Evolutionary conservation across 2,888 invertebrate species (phyloP), one percentile per base, ranked within the genome.

Genomic region (Drosophila mercatorum): DNA sequence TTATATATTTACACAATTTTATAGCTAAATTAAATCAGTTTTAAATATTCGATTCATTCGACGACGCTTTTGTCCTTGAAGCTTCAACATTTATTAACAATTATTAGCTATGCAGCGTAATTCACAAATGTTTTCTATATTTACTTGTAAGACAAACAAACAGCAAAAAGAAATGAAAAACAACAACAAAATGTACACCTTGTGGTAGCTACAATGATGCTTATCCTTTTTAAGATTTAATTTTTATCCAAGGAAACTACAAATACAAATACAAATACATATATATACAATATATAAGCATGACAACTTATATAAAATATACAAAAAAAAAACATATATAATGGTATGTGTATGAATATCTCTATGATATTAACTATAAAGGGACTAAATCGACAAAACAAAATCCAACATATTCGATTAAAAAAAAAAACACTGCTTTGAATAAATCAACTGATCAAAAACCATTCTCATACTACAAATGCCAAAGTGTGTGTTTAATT

Each of bases 11-110:
- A 86, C 84, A 89, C 80, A 82, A 81, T 84, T 89, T 87, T 87
- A 84, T 89, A 86, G 86, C 77, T 82, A 89, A 86, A 89, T 89
- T 80, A 84, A 86, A 86, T 77, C 68, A 84, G 78, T 78, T 86
- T 74, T 63, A 68, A 76, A 75, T 68, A 74, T 70, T 68, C 56
- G 60, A 73, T 72, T 58, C 53, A 74, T 83, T 63, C 51, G 61
- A 72, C 8, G 72, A 72, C 75, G 72, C 67, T 81, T 83, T 71
- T 71, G 68, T 72, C 68, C 60, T 69, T 55, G 76, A 76, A 76
- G 85, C 85, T 85, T 85, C 63, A 74, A 70, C 71, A 68, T 69
- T 63, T 63, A 66, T 60, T 36, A 71, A 63, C 64, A 67, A 61
- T 64, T 64, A 69, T 68, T 72, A 78, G 57, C 83, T 72, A 67